Evolutionary conservation across 2,888 invertebrate genomes (phyloP).

Genomic region (Craniophora ligustri): DNA sequence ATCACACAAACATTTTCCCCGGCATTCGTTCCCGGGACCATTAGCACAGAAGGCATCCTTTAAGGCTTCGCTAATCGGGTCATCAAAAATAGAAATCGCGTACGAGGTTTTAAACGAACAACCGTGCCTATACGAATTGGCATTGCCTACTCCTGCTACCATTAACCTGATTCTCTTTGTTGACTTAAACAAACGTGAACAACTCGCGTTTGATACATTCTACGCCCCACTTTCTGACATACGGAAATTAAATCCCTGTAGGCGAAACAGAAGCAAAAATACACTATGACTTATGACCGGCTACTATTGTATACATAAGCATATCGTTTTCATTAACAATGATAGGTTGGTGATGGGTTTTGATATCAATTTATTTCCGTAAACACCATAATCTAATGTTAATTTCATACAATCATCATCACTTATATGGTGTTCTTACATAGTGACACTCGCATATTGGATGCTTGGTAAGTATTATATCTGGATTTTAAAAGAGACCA

Average conservation of each 20-base stretch:
- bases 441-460: no score
- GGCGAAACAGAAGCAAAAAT: background rate
- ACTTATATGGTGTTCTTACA: no score
- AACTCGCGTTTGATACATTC: constrained; percentile 15
- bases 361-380: background rate
- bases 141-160: constrained; percentile 4
- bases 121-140: constrained; percentile 10
- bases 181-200: constrained; percentile 21
- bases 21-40: no score
- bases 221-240: constrained; percentile 36
- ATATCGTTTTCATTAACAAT: background rate
- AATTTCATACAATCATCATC: no score
- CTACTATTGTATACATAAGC: background rate
- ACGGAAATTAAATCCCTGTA: constrained; percentile 38
- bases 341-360: background rate
- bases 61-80: no score
- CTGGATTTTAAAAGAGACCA: no score
- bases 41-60: no score
- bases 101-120: constrained; percentile 5
- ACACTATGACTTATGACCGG: background rate
- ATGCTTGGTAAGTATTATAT: no score
- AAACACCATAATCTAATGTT: no score
- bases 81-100: background rate
- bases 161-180: constrained; percentile 41
- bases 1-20: no score